Evolutionary conservation across 2,888 invertebrate genomes (phyloP).

Genomic region (Diaperis boleti): DNA sequence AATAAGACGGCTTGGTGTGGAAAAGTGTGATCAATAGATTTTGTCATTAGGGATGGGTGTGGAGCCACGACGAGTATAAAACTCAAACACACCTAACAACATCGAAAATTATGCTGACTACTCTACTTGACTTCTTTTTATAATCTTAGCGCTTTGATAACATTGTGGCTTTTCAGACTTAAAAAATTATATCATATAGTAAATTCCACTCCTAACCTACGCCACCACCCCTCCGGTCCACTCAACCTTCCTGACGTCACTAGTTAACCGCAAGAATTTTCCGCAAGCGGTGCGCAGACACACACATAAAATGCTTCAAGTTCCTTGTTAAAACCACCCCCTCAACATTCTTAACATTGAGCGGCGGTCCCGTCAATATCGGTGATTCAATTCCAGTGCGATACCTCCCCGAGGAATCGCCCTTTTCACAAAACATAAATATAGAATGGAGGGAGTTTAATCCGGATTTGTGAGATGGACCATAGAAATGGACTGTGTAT

Average conservation of each 20-base stretch:
- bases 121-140: too few species aligned
- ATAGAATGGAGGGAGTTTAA: background rate
- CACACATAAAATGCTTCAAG: slow-evolving; percentile 8
- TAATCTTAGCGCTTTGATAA: too few species aligned
- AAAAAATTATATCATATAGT: too few species aligned
- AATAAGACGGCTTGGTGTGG: too few species aligned
- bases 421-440: slow-evolving; percentile 1
- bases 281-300: background rate
- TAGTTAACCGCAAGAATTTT: background rate
- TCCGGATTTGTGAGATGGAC: slow-evolving; percentile 1
- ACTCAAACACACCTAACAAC: too few species aligned
- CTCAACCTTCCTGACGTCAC: background rate
- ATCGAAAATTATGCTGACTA: too few species aligned
- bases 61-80: too few species aligned
- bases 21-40: too few species aligned
- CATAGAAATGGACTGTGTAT: too few species aligned
- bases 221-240: background rate
- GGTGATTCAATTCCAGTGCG: background rate
- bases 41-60: too few species aligned
- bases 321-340: slow-evolving; percentile 3
- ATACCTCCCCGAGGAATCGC: background rate
- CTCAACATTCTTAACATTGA: background rate
- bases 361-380: background rate
- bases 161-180: too few species aligned
- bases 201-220: too few species aligned